phyloP scores from a whole-genome alignment of 2,797 vertebrate genomes.

The Todus mexicanus region DNA sequence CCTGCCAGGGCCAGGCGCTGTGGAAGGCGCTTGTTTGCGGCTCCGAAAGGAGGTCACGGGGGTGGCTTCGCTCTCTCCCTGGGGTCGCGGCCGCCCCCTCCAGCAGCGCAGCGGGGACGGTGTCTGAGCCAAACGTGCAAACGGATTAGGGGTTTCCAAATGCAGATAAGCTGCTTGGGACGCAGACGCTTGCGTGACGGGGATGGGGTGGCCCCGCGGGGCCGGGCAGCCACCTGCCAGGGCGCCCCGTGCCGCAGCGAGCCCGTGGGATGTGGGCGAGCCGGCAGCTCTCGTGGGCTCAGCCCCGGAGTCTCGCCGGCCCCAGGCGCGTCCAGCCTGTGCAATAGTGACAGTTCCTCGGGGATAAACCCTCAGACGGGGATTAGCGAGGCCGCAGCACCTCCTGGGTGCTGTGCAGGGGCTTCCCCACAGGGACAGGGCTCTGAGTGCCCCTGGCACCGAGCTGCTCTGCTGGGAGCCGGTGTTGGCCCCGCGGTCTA shows the following conservation, averaged over 20 bases:
- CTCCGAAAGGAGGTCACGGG: neutral
- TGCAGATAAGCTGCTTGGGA: conserved; percentile 43
- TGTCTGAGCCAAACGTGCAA: neutral
- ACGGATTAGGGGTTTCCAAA: conserved; percentile 55
- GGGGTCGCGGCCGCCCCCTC: accelerated
- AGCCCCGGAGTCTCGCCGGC: neutral
- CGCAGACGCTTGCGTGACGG: neutral
- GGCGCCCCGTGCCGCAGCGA: neutral
- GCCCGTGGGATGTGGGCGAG: neutral
- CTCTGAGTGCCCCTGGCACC: neutral
- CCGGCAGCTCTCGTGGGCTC: accelerated
- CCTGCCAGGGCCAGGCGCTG: neutral
- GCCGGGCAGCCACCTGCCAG: neutral
- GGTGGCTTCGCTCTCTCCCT: neutral
- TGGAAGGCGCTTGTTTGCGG: neutral
- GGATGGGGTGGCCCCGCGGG: neutral
- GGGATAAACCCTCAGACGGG: neutral
- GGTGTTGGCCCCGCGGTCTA: accelerated
- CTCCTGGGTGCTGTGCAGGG: neutral
- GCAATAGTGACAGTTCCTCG: neutral
- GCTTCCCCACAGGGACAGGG: neutral
- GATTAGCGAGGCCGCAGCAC: neutral
- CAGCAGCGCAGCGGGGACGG: accelerated
- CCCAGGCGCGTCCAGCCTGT: neutral
- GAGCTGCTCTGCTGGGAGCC: neutral